Evolutionary conservation across 37 sponge, comb jelly and placozoan genomes (phyloP), one percentile per base, ranked within the genome.

Genomic region (Sycon ciliatum): DNA sequence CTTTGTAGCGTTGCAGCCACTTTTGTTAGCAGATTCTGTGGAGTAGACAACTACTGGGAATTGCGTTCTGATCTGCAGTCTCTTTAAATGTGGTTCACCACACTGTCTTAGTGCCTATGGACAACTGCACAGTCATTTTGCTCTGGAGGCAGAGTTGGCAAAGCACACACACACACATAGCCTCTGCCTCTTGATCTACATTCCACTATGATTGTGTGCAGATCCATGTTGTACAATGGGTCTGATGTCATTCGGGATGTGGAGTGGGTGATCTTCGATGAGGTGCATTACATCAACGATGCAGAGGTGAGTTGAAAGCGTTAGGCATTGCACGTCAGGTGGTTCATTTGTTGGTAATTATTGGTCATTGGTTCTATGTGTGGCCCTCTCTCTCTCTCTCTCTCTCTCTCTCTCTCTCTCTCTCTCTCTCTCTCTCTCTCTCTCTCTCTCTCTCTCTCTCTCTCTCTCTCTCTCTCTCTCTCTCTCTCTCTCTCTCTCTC

Each of bases 251-350:
- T 90, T 34, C 73, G 96, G 32, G 96, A 95, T 72, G 79, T 95
- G 49, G 96, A 95, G 65, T 95, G 95, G 95, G 95, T 94, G 0
- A 75, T 94, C 6, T 94, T 94, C 75, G 95, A 94, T 82, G 95
- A 94, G 32, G 87, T 89, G 5, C 89, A 86, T 38, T 93, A 86
- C 52, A 53, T 89, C 39, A 91, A 91, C 78, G 92, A 88, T 66
- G 22, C 78, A 26, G 89, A 92, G 86, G 89, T 88, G 34, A 27
- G 66, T n/a, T n/a, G n/a, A n/a, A n/a, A n/a, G n/a, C n/a, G n/a
- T n/a, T n/a, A 16, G 11, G 31, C n/a, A n/a, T n/a, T n/a, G n/a
- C n/a, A n/a, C n/a, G n/a, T n/a, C n/a, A n/a, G n/a, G n/a, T n/a
- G n/a, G n/a, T n/a, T n/a, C n/a, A n/a, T n/a, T n/a, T n/a, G n/a